phyloP scores from a whole-genome alignment of 2,797 vertebrate species.

The Enteromius thamalakanensis region DNA sequence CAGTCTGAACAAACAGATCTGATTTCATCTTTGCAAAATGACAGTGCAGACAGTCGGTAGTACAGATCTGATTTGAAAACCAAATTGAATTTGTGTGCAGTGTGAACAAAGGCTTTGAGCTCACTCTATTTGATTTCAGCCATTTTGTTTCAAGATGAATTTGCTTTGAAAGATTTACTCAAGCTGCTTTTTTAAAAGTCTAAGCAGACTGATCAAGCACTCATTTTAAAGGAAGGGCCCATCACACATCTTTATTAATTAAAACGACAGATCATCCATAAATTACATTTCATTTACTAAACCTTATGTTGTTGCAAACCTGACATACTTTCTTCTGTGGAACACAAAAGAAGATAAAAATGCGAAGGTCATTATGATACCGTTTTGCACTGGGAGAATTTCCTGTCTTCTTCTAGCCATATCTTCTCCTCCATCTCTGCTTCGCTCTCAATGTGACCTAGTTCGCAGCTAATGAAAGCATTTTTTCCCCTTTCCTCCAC shows the following conservation, averaged over 20 bases:
- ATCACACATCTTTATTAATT: neutral
- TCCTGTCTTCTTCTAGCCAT: slow-evolving; percentile 49
- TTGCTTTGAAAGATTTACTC: neutral
- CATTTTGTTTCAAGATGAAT: slow-evolving; percentile 10
- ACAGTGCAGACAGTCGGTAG: neutral
- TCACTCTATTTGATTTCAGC: slow-evolving; percentile 5
- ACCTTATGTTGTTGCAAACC: neutral
- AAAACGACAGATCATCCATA: neutral
- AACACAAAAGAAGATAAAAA: slow-evolving; percentile 18
- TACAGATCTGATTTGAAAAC: slow-evolving; percentile 15
- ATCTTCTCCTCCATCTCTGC: slow-evolving; percentile 59
- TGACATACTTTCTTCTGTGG: neutral
- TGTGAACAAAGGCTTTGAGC: neutral
- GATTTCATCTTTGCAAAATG: slow-evolving; percentile 15
- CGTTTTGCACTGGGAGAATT: slow-evolving; percentile 43
- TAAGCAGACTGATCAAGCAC: neutral
- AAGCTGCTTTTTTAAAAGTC: neutral
- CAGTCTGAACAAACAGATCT: slow-evolving; percentile 8
- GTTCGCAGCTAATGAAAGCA: slow-evolving; percentile 66
- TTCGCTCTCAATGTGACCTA: slow-evolving; percentile 67
- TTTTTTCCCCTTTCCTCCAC: slow-evolving; percentile 35
- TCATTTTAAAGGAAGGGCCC: neutral
- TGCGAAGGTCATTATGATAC: slow-evolving; percentile 50
- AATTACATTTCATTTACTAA: neutral
- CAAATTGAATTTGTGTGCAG: slow-evolving; percentile 5